Percentiles rank a stretch among this genome's conserved stretches.
Evolutionary conservation across 1,140 invertebrate species (phyloP).

Genomic region (Diabrotica undecimpunctata): DNA sequence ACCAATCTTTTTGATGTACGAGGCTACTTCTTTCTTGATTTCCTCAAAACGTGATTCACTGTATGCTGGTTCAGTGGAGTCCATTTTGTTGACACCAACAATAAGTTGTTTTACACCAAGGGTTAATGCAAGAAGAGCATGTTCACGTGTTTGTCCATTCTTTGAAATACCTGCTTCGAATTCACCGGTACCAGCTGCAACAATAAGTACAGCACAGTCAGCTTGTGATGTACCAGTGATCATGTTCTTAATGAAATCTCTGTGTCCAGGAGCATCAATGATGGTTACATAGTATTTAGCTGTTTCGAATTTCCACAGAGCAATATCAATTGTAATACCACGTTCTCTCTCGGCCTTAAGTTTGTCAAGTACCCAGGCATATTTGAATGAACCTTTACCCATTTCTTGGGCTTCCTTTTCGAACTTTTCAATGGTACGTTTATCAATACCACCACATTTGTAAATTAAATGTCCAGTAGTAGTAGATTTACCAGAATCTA

Average conservation of each 20-base stretch:
- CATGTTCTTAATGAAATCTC: conserved; percentile 99
- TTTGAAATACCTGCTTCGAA: conserved; percentile 95
- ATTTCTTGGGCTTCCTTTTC: conserved; percentile 98
- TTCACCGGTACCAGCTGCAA: conserved; percentile 89
- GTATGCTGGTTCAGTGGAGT: conserved; percentile 89
- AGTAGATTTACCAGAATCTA: conserved; percentile 98
- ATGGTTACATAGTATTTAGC: conserved; percentile 90
- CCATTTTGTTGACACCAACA: conserved; percentile 95
- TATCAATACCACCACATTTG: conserved; percentile 99
- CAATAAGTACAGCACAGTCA: conserved; percentile 90
- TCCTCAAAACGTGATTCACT: conserved; percentile 81
- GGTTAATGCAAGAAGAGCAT: conserved; percentile 89
- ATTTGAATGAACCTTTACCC: conserved; percentile 95
- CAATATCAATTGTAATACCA: conserved; percentile 97
- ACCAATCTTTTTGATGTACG: conserved; percentile 93
- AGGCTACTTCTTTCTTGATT: conserved; percentile 88
- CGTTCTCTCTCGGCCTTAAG: conserved; percentile 94
- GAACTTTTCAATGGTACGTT: conserved; percentile 98
- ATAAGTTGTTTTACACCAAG: conserved; percentile 93
- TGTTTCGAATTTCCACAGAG: conserved; percentile 94
- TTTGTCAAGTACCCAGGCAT: conserved; percentile 95
- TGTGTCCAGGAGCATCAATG: conserved; percentile 93
- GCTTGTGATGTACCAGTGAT: conserved; percentile 92
- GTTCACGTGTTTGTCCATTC: conserved; percentile 93
- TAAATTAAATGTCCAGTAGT: conserved; percentile 99